These are phyloP conservation scores for Cantharis lateralis DNA, from an alignment of 2,888 invertebrate species.

Conservation along the genomic window DNA sequence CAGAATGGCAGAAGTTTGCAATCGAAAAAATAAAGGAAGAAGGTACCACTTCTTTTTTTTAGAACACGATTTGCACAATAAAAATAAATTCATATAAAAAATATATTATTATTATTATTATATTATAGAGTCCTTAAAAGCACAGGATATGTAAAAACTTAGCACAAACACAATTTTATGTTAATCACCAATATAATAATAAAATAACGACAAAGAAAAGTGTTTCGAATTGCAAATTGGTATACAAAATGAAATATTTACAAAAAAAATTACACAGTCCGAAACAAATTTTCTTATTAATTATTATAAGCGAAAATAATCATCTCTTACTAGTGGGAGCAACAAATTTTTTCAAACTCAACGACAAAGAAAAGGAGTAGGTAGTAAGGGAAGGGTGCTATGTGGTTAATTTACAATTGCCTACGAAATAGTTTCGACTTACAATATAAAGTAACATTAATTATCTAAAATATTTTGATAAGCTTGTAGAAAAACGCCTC, in stretches of 20 bases:
- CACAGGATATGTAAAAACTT: constrained; percentile 30
- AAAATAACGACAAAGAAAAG: constrained; percentile 9
- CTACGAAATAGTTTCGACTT: constrained; percentile 14
- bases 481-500: neutral
- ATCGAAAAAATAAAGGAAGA: neutral
- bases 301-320: neutral
- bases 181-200: constrained; percentile 10
- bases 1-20: neutral
- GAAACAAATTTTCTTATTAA: constrained; percentile 12
- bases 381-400: constrained; percentile 15
- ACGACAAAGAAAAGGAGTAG: constrained; percentile 3
- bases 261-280: constrained; percentile 6
- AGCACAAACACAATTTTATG: constrained; percentile 19
- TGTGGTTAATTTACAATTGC: constrained; percentile 25
- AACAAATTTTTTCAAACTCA: neutral
- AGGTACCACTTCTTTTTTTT: neutral
- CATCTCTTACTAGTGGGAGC: neutral
- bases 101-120: constrained; percentile 6
- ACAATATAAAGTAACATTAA: constrained; percentile 12
- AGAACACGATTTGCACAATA: neutral
- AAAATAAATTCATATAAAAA: constrained; percentile 18
- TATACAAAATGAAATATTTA: constrained; percentile 9
- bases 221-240: constrained; percentile 6
- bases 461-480: constrained; percentile 11
- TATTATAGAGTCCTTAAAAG: constrained; percentile 25